phyloP scores from a whole-genome alignment of 2,888 invertebrate species.

The Amblyjoppa fuscipennis region DNA sequence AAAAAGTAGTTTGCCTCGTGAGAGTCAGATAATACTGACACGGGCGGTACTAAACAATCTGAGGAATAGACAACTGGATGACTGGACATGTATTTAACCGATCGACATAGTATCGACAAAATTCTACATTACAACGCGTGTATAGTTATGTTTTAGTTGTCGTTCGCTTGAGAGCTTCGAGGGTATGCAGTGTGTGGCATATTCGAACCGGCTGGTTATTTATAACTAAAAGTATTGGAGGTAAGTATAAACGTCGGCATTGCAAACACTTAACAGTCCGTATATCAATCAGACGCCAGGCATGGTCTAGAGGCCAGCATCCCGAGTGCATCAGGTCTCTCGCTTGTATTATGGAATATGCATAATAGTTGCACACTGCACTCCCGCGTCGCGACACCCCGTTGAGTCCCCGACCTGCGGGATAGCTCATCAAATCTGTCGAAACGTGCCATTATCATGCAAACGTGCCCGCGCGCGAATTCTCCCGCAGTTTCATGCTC shows the following conservation, averaged over 20 bases:
- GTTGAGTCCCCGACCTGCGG: conserved; percentile 70
- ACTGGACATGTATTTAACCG: conserved; percentile 38
- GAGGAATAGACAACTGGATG: conserved; percentile 42
- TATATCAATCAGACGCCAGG: conserved; percentile 85
- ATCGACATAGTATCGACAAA: background rate
- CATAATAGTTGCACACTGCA: conserved; percentile 37
- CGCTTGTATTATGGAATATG: conserved; percentile 24
- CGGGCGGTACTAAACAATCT: conserved; percentile 42
- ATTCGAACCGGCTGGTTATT: conserved; percentile 82
- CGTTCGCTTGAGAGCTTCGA: conserved; percentile 48
- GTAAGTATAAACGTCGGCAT: conserved; percentile 84
- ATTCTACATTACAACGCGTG: background rate
- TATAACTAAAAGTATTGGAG: conserved; percentile 83
- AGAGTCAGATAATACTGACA: conserved; percentile 43
- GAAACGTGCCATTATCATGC: conserved; percentile 72
- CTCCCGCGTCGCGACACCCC: conserved; percentile 74
- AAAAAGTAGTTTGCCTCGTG: conserved; percentile 44
- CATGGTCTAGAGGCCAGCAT: conserved; percentile 39
- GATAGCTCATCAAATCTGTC: conserved; percentile 72
- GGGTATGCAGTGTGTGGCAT: conserved; percentile 63
- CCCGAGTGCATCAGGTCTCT: conserved; percentile 51
- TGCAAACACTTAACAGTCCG: conserved; percentile 85
- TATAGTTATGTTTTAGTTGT: background rate
- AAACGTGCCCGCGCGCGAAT: conserved; percentile 63
- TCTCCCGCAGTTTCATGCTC: conserved; percentile 63